Conservation (phyloP, 2,888 invertebrate genomes). For the Zygogramma bicolorata region DNA sequence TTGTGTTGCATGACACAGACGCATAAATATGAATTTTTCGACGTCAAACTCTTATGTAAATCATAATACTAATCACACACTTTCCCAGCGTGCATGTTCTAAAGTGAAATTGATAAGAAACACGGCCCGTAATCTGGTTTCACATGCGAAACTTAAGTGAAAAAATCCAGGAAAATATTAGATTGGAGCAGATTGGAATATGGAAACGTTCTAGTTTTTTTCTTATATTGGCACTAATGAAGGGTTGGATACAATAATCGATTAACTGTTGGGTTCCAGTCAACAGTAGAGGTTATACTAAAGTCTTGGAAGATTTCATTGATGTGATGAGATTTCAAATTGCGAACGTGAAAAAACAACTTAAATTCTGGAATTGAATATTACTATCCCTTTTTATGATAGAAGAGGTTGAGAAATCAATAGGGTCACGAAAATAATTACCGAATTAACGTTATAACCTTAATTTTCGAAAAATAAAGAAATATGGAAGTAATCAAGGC, state of each 20-base stretch:
- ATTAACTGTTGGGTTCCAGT: too few relatives aligned
- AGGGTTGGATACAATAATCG: not conserved
- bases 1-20: not conserved
- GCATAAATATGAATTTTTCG: slow-evolving; percentile 21
- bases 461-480: too few relatives aligned
- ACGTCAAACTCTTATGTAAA: slow-evolving; percentile 15
- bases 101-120: slow-evolving; percentile 26
- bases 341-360: too few relatives aligned
- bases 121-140: slow-evolving; percentile 12
- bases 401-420: too few relatives aligned
- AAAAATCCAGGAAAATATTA: slow-evolving; percentile 1
- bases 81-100: slow-evolving; percentile 17
- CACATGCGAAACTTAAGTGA: slow-evolving; percentile 21
- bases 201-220: not conserved
- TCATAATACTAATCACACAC: slow-evolving; percentile 19
- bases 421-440: too few relatives aligned
- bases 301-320: too few relatives aligned
- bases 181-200: not conserved
- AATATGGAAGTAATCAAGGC: too few relatives aligned
- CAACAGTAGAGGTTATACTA: too few relatives aligned
- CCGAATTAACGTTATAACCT: too few relatives aligned
- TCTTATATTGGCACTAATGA: not conserved
- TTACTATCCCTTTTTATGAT: too few relatives aligned
- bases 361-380: too few relatives aligned
- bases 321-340: too few relatives aligned